Base-by-base conservation (phyloP, 1,140 invertebrate species). In the Sycophaga agraensis region DNA sequence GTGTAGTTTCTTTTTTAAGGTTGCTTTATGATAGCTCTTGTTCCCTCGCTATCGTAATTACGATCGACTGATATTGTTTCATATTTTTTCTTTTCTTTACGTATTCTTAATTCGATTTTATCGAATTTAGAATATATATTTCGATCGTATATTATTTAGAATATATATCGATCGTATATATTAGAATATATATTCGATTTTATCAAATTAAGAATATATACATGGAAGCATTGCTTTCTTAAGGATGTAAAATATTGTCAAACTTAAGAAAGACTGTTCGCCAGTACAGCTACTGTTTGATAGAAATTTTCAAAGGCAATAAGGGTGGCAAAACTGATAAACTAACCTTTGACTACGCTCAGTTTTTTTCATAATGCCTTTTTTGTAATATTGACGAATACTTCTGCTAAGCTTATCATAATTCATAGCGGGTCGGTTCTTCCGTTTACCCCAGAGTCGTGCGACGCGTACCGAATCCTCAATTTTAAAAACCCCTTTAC, bases 291-390 rank as follows among this genome's bases (percentile, higher is more conserved):
- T 4, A 12, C 11, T 2, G 12, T 14, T 11, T 11, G 9, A 42
- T 42, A 14, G 17, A 21, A 2, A 1, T n/a, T 8, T 67, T 86
- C 88, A 95, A 66, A 94, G 85, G 71, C 87, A 89, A 80, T 97
- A 98, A 6, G 94, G 93, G 79, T 94, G 91, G 78, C 96, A 98
- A 79, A 99, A 99, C 81, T 99, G 97, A 80, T 99, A 99, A 46
- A 99, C 97, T 62, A 99, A 86, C 73, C 97, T 87, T 82, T 99
- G 97, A 60, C 95, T 97, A 37, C 97, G 85, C 73, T 97, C 94
- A 3, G 97, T 99, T 79, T 99, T 99, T 84, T 97, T 97, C 93
- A 99, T 99, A 79, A 99, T 99, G 42, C 96, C 96, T 79, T 99
- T 99, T 81, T 99, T 98, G 86, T 99, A 99, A 82, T 99, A 99